Evolutionary conservation across 2,888 invertebrate genomes (phyloP).

Genomic region (Melieria crassipennis): DNA sequence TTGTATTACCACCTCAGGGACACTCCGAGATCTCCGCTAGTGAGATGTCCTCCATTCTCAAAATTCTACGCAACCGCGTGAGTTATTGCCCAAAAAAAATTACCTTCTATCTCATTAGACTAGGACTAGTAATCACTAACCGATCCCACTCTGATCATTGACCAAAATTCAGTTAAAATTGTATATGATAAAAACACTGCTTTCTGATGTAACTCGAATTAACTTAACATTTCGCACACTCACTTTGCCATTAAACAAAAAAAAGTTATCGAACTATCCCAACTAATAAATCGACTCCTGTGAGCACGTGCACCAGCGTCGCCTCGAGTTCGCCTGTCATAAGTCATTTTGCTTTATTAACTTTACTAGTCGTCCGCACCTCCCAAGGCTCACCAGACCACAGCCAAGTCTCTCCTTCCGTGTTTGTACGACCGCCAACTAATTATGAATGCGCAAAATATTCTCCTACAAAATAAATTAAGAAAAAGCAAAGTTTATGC

Average conservation of each 20-base stretch:
- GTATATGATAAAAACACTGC: too few relatives aligned
- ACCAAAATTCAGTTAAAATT: too few relatives aligned
- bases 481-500: slow-evolving; percentile 52
- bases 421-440: slow-evolving; percentile 32
- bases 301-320: too few relatives aligned
- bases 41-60: too few relatives aligned
- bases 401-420: neutral
- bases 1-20: too few relatives aligned
- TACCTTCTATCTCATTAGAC: too few relatives aligned
- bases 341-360: slow-evolving; percentile 49
- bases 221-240: neutral
- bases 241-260: neutral
- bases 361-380: slow-evolving; percentile 41
- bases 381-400: neutral
- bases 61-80: too few relatives aligned
- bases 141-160: too few relatives aligned
- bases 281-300: slow-evolving; percentile 53
- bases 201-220: too few relatives aligned
- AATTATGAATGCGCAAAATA: slow-evolving; percentile 53
- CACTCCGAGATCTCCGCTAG: too few relatives aligned
- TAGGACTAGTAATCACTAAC: too few relatives aligned
- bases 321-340: slow-evolving; percentile 29
- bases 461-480: slow-evolving; percentile 56
- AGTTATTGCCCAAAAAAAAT: too few relatives aligned
- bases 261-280: slow-evolving; percentile 40